phyloP scores from a whole-genome alignment of 2,888 invertebrate genomes.

The Acanthoscelides obtectus region DNA sequence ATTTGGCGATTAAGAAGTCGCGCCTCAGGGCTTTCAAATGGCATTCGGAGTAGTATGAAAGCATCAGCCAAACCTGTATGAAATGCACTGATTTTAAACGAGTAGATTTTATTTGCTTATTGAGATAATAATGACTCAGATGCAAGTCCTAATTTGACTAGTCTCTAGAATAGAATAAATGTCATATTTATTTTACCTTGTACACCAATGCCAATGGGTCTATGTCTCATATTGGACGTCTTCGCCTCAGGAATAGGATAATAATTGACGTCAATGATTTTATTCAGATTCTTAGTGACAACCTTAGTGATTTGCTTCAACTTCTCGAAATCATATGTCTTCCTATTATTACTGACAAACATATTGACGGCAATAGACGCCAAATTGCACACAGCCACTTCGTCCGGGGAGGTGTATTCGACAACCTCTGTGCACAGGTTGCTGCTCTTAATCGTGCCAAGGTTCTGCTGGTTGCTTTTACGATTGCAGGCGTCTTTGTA shows the following conservation, averaged over 20 bases:
- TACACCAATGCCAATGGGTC: slow-evolving; percentile 89
- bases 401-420: slow-evolving; percentile 87
- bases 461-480: slow-evolving; percentile 96
- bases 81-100: no score
- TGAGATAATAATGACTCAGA: no score
- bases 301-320: slow-evolving; percentile 84
- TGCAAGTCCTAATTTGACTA: not conserved
- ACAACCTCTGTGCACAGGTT: slow-evolving; percentile 98
- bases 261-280: slow-evolving; percentile 93
- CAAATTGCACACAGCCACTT: slow-evolving; percentile 96
- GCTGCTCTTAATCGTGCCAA: slow-evolving; percentile 97
- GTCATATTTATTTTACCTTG: slow-evolving; percentile 55
- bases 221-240: slow-evolving; percentile 80
- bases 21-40: slow-evolving; percentile 88
- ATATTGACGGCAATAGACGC: slow-evolving; percentile 96
- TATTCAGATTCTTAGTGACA: slow-evolving; percentile 88
- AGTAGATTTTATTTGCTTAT: not conserved
- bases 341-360: slow-evolving; percentile 74
- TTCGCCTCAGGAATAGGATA: slow-evolving; percentile 90
- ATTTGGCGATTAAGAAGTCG: slow-evolving; percentile 86
- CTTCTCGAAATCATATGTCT: slow-evolving; percentile 81
- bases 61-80: slow-evolving; percentile 76
- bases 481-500: slow-evolving; percentile 95
- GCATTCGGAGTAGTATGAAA: slow-evolving; percentile 86
- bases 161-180: slow-evolving; percentile 39